Conservation (phyloP, 2,113 vertebrate genomes). For the Crocuta crocuta region DNA sequence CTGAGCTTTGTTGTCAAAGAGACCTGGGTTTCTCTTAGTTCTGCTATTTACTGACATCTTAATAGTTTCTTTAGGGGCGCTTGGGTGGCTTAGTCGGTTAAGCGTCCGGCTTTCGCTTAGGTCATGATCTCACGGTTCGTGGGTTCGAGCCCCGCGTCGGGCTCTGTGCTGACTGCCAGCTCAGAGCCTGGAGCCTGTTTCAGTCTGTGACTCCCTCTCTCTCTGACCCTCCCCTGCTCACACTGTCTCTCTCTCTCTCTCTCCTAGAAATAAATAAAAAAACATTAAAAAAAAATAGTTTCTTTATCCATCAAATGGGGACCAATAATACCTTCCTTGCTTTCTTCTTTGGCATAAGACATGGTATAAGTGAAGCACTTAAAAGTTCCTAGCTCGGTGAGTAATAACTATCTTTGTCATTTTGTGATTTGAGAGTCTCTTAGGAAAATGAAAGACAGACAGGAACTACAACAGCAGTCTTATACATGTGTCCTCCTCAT, state of each 20-base stretch:
- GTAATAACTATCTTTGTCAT: neutral
- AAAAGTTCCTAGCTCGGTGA: neutral
- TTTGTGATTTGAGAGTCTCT: neutral
- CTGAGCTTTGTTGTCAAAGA: neutral
- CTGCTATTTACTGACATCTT: neutral
- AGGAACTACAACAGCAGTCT: neutral
- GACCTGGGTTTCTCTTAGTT: slow-evolving; percentile 14
- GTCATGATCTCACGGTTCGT: too few species aligned
- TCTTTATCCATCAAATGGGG: neutral
- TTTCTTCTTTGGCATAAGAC: neutral
- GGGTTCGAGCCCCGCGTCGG: too few species aligned
- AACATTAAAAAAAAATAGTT: neutral
- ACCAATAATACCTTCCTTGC: neutral
- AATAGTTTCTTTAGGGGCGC: neutral
- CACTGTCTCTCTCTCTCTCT: too few species aligned
- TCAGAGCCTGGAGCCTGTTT: too few species aligned
- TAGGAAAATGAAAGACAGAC: neutral
- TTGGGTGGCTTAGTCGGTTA: too few species aligned
- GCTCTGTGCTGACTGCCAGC: too few species aligned
- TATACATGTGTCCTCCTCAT: neutral
- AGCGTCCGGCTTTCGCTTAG: too few species aligned
- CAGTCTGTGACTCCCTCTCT: too few species aligned
- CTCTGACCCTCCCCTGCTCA: too few species aligned
- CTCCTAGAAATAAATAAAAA: too few species aligned
- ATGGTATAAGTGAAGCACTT: neutral